Evolutionary conservation across 2,113 vertebrate genomes (phyloP).

Genomic region (Cervus canadensis): DNA sequence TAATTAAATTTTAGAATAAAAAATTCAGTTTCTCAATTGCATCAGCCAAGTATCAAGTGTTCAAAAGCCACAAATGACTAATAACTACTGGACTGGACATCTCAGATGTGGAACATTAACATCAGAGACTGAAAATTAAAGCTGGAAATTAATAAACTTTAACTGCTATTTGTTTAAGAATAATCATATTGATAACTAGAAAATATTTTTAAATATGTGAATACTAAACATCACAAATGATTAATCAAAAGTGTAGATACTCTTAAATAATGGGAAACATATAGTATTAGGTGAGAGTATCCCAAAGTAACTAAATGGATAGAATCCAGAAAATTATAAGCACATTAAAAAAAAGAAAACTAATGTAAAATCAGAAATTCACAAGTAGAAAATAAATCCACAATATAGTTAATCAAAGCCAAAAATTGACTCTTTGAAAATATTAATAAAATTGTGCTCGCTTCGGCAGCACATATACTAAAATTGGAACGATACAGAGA

Average conservation of each 20-base stretch:
- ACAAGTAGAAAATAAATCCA: neutral
- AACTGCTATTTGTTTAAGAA: neutral
- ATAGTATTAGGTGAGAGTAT: neutral
- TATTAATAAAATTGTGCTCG: neutral
- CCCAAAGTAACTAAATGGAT: neutral
- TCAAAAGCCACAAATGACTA: neutral
- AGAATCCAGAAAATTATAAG: neutral
- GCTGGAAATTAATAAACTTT: neutral
- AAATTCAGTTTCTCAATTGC: neutral
- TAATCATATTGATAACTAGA: neutral
- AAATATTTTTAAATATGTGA: neutral
- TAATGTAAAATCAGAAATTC: neutral
- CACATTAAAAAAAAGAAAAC: neutral
- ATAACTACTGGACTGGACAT: neutral
- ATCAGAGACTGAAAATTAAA: neutral
- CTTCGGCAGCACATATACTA: no score
- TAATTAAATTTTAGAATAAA: constrained; percentile 1
- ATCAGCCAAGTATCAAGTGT: neutral
- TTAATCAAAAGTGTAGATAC: neutral
- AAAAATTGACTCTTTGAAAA: neutral
- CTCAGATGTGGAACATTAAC: neutral
- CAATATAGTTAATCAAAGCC: neutral
- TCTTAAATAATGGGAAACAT: neutral
- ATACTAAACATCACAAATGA: neutral
- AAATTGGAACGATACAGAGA: no score